Conservation (phyloP, 2,888 invertebrate genomes). For the Meteorus colon region DNA sequence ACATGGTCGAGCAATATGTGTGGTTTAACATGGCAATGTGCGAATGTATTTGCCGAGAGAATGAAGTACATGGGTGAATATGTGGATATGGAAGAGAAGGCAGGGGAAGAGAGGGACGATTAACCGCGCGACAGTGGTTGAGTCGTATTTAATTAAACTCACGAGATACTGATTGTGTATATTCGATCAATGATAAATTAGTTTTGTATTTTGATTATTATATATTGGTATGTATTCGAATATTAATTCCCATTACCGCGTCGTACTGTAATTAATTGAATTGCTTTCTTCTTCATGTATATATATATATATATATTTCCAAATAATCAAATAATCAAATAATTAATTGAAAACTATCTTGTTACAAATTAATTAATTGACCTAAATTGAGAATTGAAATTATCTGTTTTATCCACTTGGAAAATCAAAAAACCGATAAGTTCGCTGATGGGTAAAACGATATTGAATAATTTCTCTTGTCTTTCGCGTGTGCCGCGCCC, state of each 20-base stretch:
- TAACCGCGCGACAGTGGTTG: conserved; percentile 48
- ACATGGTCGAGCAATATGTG: conserved; percentile 38
- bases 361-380: background rate
- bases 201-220: conserved; percentile 54
- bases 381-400: background rate
- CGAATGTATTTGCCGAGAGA: conserved; percentile 23
- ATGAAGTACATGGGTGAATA: conserved; percentile 22
- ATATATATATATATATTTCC: background rate
- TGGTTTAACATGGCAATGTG: conserved; percentile 31
- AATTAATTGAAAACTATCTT: background rate
- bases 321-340: background rate
- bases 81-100: conserved; percentile 41
- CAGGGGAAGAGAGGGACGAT: conserved; percentile 40
- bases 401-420: background rate
- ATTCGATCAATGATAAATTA: conserved; percentile 61
- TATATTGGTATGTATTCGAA: background rate
- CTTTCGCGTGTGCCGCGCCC: conserved; percentile 2
- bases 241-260: background rate
- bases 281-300: background rate
- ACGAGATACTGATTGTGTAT: conserved; percentile 58
- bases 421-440: background rate
- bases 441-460: background rate
- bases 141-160: conserved; percentile 62
- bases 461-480: conserved; percentile 29
- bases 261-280: background rate